Percentiles rank a stretch among this genome's conserved stretches.
These are phyloP conservation scores for Dipodomys ordii DNA, from an alignment of 2,113 vertebrate species.

Conservation along the genomic window DNA sequence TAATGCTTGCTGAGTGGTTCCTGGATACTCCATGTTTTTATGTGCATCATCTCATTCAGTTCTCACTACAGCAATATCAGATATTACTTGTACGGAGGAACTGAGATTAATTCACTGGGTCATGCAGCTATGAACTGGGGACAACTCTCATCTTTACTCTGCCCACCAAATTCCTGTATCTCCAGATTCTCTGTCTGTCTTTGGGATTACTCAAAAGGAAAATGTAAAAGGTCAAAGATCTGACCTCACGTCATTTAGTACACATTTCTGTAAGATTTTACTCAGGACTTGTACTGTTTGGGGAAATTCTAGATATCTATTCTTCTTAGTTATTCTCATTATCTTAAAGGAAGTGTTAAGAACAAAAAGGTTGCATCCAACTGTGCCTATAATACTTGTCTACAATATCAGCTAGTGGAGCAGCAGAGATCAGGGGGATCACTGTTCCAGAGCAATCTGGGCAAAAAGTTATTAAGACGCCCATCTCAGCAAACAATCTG, in stretches of 20 bases:
- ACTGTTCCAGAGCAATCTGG: too few species aligned
- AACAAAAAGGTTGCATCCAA: not conserved
- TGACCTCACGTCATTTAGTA: not conserved
- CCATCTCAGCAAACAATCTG: too few species aligned
- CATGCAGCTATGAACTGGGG: not conserved
- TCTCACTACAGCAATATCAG: not conserved
- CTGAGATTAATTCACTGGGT: not conserved
- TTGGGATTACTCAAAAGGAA: not conserved
- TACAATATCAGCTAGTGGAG: too few species aligned
- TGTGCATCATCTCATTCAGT: not conserved
- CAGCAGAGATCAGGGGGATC: too few species aligned
- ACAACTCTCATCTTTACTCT: too few species aligned
- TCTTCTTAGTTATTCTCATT: not conserved
- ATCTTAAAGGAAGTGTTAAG: conserved; percentile 22
- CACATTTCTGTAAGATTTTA: not conserved
- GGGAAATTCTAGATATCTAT: not conserved
- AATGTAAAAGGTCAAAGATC: not conserved
- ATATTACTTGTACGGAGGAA: not conserved
- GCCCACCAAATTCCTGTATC: not conserved
- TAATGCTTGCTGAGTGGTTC: not conserved
- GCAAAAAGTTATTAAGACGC: too few species aligned
- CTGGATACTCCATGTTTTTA: not conserved
- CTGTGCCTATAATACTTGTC: too few species aligned
- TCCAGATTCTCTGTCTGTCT: not conserved
- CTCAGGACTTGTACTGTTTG: not conserved